Evolutionary conservation across 2,797 vertebrate genomes (phyloP).

Genomic region (Austrolebias charrua): DNA sequence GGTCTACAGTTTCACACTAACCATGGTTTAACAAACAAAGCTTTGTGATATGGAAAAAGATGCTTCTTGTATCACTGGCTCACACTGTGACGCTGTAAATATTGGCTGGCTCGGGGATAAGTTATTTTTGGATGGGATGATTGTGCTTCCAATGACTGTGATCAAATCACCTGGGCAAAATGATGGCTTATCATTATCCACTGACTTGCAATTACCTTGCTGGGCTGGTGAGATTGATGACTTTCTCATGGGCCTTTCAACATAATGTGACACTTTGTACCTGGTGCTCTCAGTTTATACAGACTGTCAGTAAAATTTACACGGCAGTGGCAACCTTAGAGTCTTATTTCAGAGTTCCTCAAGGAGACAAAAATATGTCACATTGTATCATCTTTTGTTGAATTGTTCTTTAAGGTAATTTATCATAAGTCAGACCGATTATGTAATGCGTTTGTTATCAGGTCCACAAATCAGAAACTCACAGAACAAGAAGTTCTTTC

Average conservation of each 20-base stretch:
- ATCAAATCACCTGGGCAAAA: slow-evolving; percentile 61
- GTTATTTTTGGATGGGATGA: slow-evolving; percentile 44
- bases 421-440: too few species aligned
- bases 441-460: too few species aligned
- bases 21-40: slow-evolving; percentile 12
- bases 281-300: slow-evolving; percentile 28
- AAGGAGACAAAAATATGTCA: background rate
- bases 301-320: slow-evolving; percentile 26
- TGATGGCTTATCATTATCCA: slow-evolving; percentile 63
- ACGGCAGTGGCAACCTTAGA: slow-evolving; percentile 10
- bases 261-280: slow-evolving; percentile 39
- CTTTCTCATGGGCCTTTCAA: slow-evolving; percentile 37
- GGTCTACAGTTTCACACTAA: slow-evolving; percentile 3
- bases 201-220: slow-evolving; percentile 56
- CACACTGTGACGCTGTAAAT: slow-evolving; percentile 29
- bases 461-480: too few species aligned
- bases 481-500: too few species aligned
- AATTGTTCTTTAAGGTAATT: too few species aligned
- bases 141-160: slow-evolving; percentile 25
- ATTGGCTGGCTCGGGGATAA: slow-evolving; percentile 25
- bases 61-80: slow-evolving; percentile 4
- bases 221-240: slow-evolving; percentile 39
- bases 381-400: background rate
- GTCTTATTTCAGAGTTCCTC: slow-evolving; percentile 6
- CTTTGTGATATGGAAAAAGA: slow-evolving; percentile 11